Percentiles rank a stretch among this genome's conserved stretches.
phyloP scores from a whole-genome alignment of 2,113 vertebrate species.

The Lathamus discolor region DNA sequence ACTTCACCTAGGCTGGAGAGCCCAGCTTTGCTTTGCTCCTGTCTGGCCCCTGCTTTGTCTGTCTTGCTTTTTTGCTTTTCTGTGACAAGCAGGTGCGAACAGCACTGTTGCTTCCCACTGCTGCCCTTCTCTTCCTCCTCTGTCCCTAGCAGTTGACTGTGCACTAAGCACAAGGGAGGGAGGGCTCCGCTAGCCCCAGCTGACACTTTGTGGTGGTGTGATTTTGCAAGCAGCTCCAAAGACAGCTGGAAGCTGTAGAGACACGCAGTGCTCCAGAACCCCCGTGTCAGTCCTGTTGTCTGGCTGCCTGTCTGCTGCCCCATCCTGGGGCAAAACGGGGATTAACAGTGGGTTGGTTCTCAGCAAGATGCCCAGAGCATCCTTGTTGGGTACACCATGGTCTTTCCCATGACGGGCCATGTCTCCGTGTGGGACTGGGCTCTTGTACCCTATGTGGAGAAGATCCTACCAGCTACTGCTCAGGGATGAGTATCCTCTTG shows the following conservation, averaged over 20 bases:
- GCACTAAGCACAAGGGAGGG: neutral
- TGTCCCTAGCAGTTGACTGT: neutral
- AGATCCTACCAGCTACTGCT: neutral
- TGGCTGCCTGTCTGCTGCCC: neutral
- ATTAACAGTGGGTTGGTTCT: neutral
- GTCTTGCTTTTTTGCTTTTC: neutral
- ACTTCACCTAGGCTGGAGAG: neutral
- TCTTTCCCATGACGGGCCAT: neutral
- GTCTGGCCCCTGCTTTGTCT: neutral
- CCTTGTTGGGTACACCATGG: fast-evolving
- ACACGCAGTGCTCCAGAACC: neutral
- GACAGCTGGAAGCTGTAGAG: constrained; percentile 38
- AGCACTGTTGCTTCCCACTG: neutral
- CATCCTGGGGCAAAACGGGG: neutral
- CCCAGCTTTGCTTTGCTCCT: neutral
- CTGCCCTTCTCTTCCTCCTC: neutral
- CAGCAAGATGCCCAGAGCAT: neutral
- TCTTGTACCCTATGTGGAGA: neutral
- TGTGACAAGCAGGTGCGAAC: neutral
- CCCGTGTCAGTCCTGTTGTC: neutral
- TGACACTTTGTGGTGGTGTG: neutral
- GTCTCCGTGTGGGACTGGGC: fast-evolving
- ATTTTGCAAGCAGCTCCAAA: neutral
- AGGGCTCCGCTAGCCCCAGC: neutral
- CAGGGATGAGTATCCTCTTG: neutral